Conservation (phyloP, 2,888 invertebrate genomes). For the Drosophila merina region DNA sequence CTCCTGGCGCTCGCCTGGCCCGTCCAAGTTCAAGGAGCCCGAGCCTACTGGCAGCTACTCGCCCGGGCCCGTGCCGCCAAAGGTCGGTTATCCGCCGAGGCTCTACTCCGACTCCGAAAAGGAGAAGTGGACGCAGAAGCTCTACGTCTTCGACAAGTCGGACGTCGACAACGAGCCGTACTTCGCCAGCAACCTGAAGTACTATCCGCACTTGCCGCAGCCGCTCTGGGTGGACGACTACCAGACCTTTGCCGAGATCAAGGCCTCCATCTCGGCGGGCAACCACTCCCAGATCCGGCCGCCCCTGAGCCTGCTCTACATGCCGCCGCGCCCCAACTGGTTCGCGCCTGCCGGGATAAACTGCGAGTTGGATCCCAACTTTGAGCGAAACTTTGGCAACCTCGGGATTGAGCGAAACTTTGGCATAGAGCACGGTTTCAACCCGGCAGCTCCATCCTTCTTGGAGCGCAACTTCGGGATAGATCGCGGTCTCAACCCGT, state of each 20-base stretch:
- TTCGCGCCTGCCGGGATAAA: not conserved
- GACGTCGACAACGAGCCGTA: conserved; percentile 19
- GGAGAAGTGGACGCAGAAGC: not conserved
- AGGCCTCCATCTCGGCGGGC: not conserved
- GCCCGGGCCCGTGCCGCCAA: not conserved
- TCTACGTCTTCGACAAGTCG: not conserved
- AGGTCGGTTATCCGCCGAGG: not conserved
- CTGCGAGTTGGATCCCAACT: too few species aligned
- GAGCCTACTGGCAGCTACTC: too few species aligned
- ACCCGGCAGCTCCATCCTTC: not conserved
- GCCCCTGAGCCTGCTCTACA: not conserved
- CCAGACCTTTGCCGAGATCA: conserved; percentile 10
- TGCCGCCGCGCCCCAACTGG: not conserved
- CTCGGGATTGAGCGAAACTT: too few species aligned
- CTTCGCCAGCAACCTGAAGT: conserved; percentile 37
- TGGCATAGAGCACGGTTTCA: too few species aligned
- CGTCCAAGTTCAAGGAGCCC: not conserved
- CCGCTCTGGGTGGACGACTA: not conserved
- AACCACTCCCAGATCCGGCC: not conserved
- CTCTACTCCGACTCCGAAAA: not conserved
- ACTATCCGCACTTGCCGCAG: conserved; percentile 42
- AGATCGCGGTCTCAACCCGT: not conserved
- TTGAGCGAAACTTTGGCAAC: too few species aligned
- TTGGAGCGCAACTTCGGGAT: not conserved
- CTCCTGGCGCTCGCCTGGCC: not conserved